Evolutionary conservation across 2,888 invertebrate species (phyloP).

Genomic region (Pseudococcus viburni): DNA sequence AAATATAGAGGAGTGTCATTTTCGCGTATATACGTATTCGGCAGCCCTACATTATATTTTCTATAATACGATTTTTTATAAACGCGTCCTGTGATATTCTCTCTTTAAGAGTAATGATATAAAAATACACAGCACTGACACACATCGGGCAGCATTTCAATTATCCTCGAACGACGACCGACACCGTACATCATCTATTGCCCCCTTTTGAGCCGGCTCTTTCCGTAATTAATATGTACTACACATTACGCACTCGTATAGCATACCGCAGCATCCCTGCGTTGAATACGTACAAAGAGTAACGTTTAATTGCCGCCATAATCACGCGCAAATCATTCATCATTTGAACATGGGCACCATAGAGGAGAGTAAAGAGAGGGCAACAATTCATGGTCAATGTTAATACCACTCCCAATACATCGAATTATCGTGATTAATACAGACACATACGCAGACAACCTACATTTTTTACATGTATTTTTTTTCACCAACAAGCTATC

Average conservation of each 20-base stretch:
- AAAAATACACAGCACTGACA: slow-evolving; percentile 3
- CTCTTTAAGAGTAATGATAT: background rate
- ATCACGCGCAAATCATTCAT: background rate
- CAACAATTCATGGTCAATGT: slow-evolving; percentile 2
- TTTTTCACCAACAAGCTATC: background rate
- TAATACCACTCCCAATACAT: background rate
- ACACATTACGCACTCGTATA: background rate
- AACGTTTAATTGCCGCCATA: background rate
- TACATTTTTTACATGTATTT: background rate
- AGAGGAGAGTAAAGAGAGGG: background rate
- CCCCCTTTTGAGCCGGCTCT: background rate
- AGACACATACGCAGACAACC: background rate
- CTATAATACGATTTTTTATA: background rate
- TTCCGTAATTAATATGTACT: slow-evolving; percentile 5
- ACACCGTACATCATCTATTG: background rate
- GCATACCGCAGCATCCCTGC: background rate
- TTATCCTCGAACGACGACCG: background rate
- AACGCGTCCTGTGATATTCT: too few species aligned
- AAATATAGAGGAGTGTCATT: background rate
- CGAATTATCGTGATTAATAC: slow-evolving; percentile 7
- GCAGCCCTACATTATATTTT: background rate
- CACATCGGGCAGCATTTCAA: background rate
- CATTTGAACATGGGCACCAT: background rate
- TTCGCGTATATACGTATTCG: background rate
- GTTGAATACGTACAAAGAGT: background rate